Conservation (phyloP, 37 sponge, comb jelly and placozoan species). For the Diacarnus erythraeanus region DNA sequence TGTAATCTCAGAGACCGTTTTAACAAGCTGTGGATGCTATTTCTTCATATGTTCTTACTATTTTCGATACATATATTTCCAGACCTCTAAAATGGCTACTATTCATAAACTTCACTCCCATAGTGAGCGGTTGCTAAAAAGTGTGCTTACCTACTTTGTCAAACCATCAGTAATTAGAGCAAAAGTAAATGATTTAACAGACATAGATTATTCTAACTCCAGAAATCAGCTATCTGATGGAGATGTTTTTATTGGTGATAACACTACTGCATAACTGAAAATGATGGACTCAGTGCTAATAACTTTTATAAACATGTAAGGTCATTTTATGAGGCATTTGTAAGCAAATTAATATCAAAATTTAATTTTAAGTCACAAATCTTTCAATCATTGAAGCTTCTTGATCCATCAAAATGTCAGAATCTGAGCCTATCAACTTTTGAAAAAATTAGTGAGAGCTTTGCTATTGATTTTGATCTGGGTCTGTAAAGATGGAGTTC, state of each 20-base stretch:
- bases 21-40: too few relatives aligned
- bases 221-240: neutral
- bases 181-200: too few relatives aligned
- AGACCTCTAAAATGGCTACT: neutral
- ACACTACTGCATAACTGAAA: neutral
- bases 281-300: neutral
- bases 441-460: too few relatives aligned
- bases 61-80: neutral
- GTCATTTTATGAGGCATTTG: neutral
- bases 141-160: neutral
- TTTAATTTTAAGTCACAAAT: too few relatives aligned
- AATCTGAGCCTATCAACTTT: too few relatives aligned
- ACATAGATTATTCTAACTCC: neutral
- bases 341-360: neutral
- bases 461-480: too few relatives aligned
- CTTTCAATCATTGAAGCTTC: too few relatives aligned
- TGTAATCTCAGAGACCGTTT: too few relatives aligned
- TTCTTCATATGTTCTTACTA: neutral
- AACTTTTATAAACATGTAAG: neutral
- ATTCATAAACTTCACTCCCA: neutral
- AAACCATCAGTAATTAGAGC: neutral
- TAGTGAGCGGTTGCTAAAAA: neutral
- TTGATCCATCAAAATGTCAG: too few relatives aligned
- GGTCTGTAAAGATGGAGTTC: too few relatives aligned
- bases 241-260: neutral